Percentiles rank a stretch among this genome's conserved stretches.
These are phyloP conservation scores for Rutilus rutilus DNA, from an alignment of 2,113 vertebrate species.

Conservation along the genomic window DNA sequence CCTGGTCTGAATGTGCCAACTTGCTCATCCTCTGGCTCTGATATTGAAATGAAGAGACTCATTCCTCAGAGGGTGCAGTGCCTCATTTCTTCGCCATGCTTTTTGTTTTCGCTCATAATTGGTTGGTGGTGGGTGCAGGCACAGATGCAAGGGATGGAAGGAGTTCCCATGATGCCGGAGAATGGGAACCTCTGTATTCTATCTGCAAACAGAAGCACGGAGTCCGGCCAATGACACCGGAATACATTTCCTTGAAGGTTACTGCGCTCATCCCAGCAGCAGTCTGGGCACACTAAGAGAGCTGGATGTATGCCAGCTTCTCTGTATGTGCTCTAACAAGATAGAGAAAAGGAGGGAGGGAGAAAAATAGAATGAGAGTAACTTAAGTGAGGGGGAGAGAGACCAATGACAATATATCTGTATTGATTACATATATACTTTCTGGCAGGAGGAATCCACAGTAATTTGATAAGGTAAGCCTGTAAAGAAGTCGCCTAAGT, in stretches of 20 bases:
- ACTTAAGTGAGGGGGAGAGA: background rate
- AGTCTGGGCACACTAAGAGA: slow-evolving; percentile 31
- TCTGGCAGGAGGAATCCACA: background rate
- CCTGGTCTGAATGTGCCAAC: slow-evolving; percentile 28
- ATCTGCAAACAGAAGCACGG: background rate
- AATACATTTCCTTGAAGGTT: slow-evolving; percentile 51
- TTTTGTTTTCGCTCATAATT: slow-evolving; percentile 46
- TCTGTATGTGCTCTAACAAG: slow-evolving; percentile 17
- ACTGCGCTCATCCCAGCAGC: slow-evolving; percentile 31
- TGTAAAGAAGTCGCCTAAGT: background rate
- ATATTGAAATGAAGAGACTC: slow-evolving; percentile 1
- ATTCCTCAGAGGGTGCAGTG: slow-evolving; percentile 3
- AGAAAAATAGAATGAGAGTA: background rate
- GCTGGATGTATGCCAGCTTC: slow-evolving; percentile 28
- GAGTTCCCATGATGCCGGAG: slow-evolving; percentile 11
- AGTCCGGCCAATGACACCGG: slow-evolving; percentile 26
- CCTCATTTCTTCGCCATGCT: background rate
- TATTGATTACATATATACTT: slow-evolving; percentile 17
- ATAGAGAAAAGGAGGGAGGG: background rate
- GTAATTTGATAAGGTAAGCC: background rate
- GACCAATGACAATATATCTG: background rate
- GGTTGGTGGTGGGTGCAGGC: slow-evolving; percentile 24
- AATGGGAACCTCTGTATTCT: slow-evolving; percentile 10
- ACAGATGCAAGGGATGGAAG: slow-evolving; percentile 23
- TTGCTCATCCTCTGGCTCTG: background rate